phyloP scores from a whole-genome alignment of 2,888 invertebrate genomes.

The Lypha dubia region DNA sequence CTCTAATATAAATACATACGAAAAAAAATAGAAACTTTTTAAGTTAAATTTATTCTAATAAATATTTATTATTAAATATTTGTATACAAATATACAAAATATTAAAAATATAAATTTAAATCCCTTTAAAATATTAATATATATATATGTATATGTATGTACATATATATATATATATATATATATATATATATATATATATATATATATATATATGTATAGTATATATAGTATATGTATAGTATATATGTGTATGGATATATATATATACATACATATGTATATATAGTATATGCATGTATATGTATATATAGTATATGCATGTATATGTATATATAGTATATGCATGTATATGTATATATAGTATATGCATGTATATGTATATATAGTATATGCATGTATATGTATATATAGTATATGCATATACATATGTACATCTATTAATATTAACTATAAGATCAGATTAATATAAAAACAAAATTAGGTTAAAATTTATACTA shows the following conservation, averaged over 20 bases:
- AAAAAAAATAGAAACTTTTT: constrained; percentile 38
- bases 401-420: constrained; percentile 1
- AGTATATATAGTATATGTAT: constrained; percentile 5
- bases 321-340: neutral
- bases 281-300: no score
- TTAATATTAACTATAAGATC: constrained; percentile 47
- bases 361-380: neutral
- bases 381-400: constrained; percentile 1
- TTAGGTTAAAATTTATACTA: constrained; percentile 71
- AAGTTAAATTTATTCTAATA: constrained; percentile 43
- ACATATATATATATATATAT: constrained; percentile 5
- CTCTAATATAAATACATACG: constrained; percentile 57
- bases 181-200: constrained; percentile 10
- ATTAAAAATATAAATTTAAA: constrained; percentile 35
- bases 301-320: no score
- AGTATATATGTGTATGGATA: neutral
- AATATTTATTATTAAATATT: constrained; percentile 64
- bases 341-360: constrained; percentile 9
- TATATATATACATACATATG: no score
- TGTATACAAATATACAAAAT: constrained; percentile 26
- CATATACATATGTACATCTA: constrained; percentile 4
- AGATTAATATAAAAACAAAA: constrained; percentile 55
- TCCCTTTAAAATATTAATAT: constrained; percentile 15
- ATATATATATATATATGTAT: neutral
- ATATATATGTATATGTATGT: constrained; percentile 5